phyloP scores from a whole-genome alignment of 2,113 vertebrate species.

The Agelaius tricolor region DNA sequence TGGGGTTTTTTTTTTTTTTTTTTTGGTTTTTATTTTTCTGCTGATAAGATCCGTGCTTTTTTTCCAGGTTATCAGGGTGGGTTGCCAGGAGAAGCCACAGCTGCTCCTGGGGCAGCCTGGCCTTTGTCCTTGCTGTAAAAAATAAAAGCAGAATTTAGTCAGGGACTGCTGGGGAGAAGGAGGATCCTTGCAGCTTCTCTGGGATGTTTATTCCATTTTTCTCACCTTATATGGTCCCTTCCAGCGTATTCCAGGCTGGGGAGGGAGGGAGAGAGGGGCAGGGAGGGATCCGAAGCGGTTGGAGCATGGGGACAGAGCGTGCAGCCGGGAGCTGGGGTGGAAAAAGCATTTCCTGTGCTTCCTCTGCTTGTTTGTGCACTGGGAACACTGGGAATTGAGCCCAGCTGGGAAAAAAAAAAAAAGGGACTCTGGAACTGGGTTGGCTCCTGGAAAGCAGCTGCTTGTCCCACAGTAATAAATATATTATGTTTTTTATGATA shows the following conservation, averaged over 20 bases:
- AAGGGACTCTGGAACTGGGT: rapidly evolving
- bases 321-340: background rate
- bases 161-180: too few species aligned
- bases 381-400: background rate
- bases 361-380: background rate
- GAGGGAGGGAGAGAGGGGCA: background rate
- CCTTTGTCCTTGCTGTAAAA: background rate
- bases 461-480: background rate
- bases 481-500: too few species aligned
- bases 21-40: too few species aligned
- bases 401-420: background rate
- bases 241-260: background rate
- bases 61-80: background rate
- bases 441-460: background rate
- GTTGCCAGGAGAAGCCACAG: background rate
- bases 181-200: rapidly evolving
- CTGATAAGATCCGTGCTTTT: background rate
- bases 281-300: background rate
- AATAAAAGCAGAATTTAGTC: background rate
- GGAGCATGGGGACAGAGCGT: background rate
- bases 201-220: background rate
- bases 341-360: conserved; percentile 44
- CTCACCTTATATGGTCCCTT: conserved; percentile 10
- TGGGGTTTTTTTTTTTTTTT: background rate
- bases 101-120: background rate